phyloP scores from a whole-genome alignment of 35 echinoderm and acorn worm species.

The Nesometra sesokonis region DNA sequence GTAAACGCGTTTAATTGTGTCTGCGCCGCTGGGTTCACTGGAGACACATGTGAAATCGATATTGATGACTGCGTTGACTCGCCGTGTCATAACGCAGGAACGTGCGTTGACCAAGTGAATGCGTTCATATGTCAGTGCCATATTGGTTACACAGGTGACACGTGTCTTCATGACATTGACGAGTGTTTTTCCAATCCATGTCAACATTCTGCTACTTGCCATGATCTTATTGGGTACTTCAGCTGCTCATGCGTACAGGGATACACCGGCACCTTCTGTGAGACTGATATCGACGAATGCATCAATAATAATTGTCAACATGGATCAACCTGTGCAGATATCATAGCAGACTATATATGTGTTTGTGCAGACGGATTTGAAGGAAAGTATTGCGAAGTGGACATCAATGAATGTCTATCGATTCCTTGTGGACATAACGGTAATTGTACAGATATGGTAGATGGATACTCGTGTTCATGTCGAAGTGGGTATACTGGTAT shows the following conservation, averaged over 20 bases:
- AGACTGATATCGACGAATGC: conserved; percentile 1
- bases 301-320: neutral
- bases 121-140: neutral
- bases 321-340: neutral
- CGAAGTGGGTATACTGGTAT: neutral
- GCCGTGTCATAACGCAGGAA: neutral
- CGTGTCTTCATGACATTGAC: neutral
- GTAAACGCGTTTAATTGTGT: neutral
- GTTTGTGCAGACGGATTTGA: neutral
- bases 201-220: neutral
- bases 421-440: conserved; percentile 56
- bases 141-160: neutral
- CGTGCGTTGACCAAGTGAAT: neutral
- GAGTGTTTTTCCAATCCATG: neutral
- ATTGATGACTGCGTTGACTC: neutral
- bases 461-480: neutral
- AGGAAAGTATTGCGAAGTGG: neutral
- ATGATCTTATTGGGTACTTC: neutral
- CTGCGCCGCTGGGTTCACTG: neutral
- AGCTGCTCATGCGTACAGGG: neutral
- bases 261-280: neutral
- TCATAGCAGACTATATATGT: neutral
- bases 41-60: neutral
- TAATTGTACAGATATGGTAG: neutral
- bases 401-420: conserved; percentile 49